Evolutionary conservation across 2,888 invertebrate genomes (phyloP).

Genomic region (Diarsia mendica): DNA sequence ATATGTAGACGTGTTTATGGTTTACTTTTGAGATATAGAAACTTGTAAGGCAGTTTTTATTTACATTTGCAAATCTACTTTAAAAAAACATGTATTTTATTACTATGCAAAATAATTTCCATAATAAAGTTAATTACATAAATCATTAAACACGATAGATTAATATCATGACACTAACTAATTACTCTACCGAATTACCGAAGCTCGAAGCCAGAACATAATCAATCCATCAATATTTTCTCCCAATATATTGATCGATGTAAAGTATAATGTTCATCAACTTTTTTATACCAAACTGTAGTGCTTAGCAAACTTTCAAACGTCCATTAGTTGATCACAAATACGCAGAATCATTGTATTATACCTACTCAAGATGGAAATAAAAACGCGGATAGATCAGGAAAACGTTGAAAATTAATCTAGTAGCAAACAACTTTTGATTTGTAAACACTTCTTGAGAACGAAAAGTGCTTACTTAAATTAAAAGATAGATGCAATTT

Average conservation of each 20-base stretch:
- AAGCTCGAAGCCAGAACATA: conserved; percentile 4
- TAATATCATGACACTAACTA: conserved; percentile 28
- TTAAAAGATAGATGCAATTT: background rate
- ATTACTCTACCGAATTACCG: conserved; percentile 22
- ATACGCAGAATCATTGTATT: conserved; percentile 56
- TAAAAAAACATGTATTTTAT: background rate
- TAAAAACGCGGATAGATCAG: background rate
- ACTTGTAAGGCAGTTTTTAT: background rate
- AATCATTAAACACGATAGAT: conserved; percentile 23
- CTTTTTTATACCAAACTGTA: conserved; percentile 33
- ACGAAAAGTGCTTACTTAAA: background rate
- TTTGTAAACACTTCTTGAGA: background rate
- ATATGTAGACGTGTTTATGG: too few relatives aligned
- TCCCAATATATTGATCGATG: conserved; percentile 25
- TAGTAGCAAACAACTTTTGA: background rate
- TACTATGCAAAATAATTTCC: background rate
- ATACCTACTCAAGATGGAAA: conserved; percentile 17
- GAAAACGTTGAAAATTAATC: background rate
- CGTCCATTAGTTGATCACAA: conserved; percentile 61
- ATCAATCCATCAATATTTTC: conserved; percentile 43
- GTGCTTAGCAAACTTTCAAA: conserved; percentile 45
- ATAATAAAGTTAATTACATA: background rate
- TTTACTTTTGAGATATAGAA: background rate
- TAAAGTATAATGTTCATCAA: conserved; percentile 29
- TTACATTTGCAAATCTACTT: too few relatives aligned